Conservation (phyloP, 64 coral and sea anemone genomes). For the Catalaphyllia jardinei region DNA sequence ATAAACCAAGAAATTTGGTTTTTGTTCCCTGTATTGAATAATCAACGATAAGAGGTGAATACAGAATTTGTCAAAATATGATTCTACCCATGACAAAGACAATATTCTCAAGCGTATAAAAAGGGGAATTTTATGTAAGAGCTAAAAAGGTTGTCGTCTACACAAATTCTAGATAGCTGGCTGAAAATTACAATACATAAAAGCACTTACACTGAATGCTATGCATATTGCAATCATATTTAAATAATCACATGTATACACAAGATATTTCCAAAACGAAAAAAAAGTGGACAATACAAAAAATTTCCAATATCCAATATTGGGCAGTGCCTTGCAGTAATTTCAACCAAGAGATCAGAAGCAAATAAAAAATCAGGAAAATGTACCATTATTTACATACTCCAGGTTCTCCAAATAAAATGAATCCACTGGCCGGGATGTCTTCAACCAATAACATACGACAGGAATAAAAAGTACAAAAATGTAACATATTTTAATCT, state of each 20-base stretch:
- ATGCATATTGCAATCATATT: not conserved
- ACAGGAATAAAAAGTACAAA: not conserved
- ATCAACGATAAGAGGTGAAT: constrained; percentile 12
- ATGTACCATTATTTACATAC: constrained; percentile 12
- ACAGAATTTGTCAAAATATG: not conserved
- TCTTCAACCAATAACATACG: not conserved
- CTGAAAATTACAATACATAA: not conserved
- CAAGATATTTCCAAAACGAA: not conserved
- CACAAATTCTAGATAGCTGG: not conserved
- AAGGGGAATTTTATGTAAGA: not conserved
- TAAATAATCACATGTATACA: not conserved
- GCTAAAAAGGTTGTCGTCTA: not conserved
- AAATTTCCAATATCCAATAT: not conserved
- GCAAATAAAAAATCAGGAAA: constrained; percentile 1
- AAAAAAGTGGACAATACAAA: not conserved
- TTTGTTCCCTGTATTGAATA: not conserved
- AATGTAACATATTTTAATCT: not conserved
- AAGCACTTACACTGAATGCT: not conserved
- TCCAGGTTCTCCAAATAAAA: constrained; percentile 20
- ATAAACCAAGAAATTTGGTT: constrained; percentile 14
- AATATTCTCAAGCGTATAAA: not conserved
- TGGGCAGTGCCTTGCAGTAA: not conserved
- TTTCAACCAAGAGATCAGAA: not conserved
- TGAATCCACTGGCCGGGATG: not conserved
- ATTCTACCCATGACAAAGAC: not conserved